A percentile compares a stretch with the other conserved stretches of the same genome.
Conservation (phyloP, 2,888 invertebrate species). For the Argynnis bischoffii region DNA sequence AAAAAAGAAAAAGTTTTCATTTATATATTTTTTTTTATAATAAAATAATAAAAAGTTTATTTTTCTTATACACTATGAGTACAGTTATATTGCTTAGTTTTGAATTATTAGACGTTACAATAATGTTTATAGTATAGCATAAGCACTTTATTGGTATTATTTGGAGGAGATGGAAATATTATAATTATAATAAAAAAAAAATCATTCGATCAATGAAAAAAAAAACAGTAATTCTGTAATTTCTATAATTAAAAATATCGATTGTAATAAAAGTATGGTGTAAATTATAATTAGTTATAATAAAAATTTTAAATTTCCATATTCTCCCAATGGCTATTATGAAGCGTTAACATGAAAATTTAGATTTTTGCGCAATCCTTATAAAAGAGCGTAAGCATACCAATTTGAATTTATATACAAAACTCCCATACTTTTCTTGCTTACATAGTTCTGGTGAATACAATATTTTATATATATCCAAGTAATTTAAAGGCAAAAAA, state of each 20-base stretch:
- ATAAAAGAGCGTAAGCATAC: constrained; percentile 71
- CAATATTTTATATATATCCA: constrained; percentile 13
- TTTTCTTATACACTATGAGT: constrained; percentile 50
- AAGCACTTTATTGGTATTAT: constrained; percentile 36
- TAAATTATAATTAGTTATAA: not conserved
- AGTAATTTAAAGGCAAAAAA: not conserved
- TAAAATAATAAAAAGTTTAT: constrained; percentile 48
- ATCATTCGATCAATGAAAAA: not conserved
- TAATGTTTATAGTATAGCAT: constrained; percentile 46
- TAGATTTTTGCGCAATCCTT: constrained; percentile 66
- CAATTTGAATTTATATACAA: constrained; percentile 80
- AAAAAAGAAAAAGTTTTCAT: not conserved
- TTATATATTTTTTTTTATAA: constrained; percentile 7
- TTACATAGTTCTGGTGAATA: constrained; percentile 39
- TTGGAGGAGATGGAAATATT: constrained; percentile 37
- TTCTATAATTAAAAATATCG: not conserved
- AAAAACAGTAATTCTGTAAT: not conserved
- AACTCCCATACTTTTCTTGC: constrained; percentile 58
- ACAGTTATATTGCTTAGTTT: constrained; percentile 71
- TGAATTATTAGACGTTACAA: constrained; percentile 51
- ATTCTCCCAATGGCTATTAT: constrained; percentile 40
- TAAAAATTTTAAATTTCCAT: constrained; percentile 37
- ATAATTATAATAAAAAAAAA: not conserved
- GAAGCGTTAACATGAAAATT: constrained; percentile 60
- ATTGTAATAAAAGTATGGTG: constrained; percentile 7